Evolutionary conservation across 2,797 vertebrate genomes (phyloP).

Genomic region (Siniperca obscura): DNA sequence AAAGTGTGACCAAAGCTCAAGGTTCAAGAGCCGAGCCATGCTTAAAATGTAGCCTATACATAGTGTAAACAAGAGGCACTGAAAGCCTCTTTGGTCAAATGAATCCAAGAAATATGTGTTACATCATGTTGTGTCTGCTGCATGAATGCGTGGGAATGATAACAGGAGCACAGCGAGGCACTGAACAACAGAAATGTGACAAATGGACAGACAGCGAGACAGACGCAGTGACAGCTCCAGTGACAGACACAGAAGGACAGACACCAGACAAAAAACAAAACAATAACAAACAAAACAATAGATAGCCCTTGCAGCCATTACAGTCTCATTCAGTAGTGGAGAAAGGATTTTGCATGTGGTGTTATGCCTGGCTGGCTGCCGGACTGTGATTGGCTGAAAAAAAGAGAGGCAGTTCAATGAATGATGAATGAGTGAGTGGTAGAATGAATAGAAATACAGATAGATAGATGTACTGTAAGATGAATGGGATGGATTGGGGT

Average conservation of each 20-base stretch:
- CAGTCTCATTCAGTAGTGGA: not conserved
- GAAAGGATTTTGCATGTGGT: constrained; percentile 2
- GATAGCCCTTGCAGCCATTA: not conserved
- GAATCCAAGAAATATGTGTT: constrained; percentile 49
- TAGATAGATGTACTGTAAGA: constrained; percentile 2
- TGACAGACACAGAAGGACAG: constrained; percentile 23
- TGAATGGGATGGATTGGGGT: not conserved
- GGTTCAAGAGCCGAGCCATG: not conserved
- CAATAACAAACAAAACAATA: constrained; percentile 18
- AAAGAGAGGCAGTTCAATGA: not conserved
- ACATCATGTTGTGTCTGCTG: constrained; percentile 67
- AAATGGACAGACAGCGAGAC: constrained; percentile 27
- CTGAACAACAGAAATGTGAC: constrained; percentile 15
- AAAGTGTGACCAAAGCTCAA: not conserved
- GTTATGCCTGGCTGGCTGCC: not conserved
- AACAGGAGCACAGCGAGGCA: constrained; percentile 26
- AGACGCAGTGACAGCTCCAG: constrained; percentile 21
- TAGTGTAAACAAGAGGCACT: constrained; percentile 20
- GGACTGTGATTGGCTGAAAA: not conserved
- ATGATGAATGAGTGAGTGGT: not conserved
- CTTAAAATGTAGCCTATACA: not conserved
- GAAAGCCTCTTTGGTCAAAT: constrained; percentile 40
- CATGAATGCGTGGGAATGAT: constrained; percentile 40
- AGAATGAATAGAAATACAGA: not conserved
- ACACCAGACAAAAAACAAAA: constrained; percentile 6